Evolutionary conservation across 2,113 vertebrate genomes (phyloP), one percentile per base, ranked within the genome.

Genomic region (Archilochus colubris): DNA sequence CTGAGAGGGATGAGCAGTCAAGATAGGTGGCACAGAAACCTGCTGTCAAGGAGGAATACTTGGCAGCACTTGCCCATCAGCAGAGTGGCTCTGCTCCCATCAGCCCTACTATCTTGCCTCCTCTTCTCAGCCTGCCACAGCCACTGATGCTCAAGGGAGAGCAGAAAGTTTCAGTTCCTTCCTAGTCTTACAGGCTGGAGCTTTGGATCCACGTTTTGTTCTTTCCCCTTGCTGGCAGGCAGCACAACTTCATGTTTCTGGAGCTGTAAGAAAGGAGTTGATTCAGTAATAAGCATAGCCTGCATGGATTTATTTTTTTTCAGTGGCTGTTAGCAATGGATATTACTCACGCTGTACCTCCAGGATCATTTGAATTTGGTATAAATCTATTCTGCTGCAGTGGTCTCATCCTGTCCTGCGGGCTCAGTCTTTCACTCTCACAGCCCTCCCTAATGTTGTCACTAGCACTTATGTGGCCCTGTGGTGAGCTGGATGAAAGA

Each of bases 401-500:
- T 88, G 88, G 82, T 70, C 82, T 90, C 64, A n/a, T 63, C 51
- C n/a, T 58, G 36, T 74, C 79, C 72, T 90, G 43, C 59, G 86
- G 93, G 63, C 53, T 90, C 57, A 70, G 48, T 18, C 51, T 86
- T 88, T 69, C 61, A 48, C 73, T 81, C 82, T 64, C 90, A 81
- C 68, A 77, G 36, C 61, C 80, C 38, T 94, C 64, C 59, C 64
- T 14, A 10, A 33, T 40, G 61, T 55, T 96, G 48, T 92, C 67
- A 63, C 63, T 48, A 88, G 63, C 85, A 86, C 51, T 93, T 88
- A 67, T 20, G 80, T 63, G 86, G 79, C 54, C 8, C 76, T 92
- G 86, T 86, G 95, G 88, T 43, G 10, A 81, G 48, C 48, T 48
- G 92, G 61, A 95, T 95, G 59, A 93, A 93, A 96, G 70, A 55